Conservation (phyloP, 2,113 vertebrate genomes). For the Chunga burmeisteri region DNA sequence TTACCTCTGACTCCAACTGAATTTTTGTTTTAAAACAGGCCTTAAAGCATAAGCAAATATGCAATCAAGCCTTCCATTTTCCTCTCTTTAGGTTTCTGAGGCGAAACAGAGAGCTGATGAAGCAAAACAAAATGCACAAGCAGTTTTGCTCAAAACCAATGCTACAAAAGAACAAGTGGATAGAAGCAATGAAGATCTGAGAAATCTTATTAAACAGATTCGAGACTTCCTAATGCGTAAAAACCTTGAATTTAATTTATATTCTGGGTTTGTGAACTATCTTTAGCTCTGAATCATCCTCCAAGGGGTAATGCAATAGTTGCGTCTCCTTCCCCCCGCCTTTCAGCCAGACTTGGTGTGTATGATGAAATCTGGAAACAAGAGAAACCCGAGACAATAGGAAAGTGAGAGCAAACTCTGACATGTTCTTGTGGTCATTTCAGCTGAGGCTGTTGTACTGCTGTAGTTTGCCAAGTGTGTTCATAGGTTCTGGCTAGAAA, state of each 20-base stretch:
- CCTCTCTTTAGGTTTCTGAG: slow-evolving; percentile 83
- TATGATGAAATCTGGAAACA: background rate
- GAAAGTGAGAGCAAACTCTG: background rate
- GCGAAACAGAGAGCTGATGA: slow-evolving; percentile 90
- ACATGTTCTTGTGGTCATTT: background rate
- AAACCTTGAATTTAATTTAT: slow-evolving; percentile 15
- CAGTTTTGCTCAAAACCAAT: slow-evolving; percentile 88
- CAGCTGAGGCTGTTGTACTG: background rate
- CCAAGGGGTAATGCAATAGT: background rate
- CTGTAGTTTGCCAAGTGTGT: background rate
- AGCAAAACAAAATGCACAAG: slow-evolving; percentile 88
- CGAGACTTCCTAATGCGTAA: slow-evolving; percentile 92
- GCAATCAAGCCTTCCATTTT: background rate
- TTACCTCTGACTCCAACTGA: background rate
- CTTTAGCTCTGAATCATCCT: background rate
- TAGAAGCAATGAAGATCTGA: slow-evolving; percentile 89
- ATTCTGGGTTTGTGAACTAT: background rate
- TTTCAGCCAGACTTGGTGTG: background rate
- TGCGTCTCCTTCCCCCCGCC: background rate
- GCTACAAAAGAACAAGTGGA: slow-evolving; percentile 88
- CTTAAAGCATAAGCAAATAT: background rate
- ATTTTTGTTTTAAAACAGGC: background rate
- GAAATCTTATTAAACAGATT: slow-evolving; percentile 91
- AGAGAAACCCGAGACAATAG: background rate
- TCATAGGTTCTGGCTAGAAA: background rate